A percentile compares a stretch with the other conserved stretches of the same genome.
Conservation (phyloP, 2,797 vertebrate genomes). For the Pogoniulus pusillus region DNA sequence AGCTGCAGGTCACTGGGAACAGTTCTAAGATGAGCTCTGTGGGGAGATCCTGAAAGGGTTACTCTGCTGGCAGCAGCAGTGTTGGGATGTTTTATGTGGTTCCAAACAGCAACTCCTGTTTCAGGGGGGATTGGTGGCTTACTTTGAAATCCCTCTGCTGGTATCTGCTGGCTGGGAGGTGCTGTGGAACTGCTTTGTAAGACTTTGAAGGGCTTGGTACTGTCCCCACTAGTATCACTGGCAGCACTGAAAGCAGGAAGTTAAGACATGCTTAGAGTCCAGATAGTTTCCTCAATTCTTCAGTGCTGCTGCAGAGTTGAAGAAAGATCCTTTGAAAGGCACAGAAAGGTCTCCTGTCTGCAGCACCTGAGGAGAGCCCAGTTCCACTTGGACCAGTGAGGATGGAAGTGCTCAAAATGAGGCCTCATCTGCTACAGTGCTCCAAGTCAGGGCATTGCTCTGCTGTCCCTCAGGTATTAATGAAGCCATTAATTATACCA, state of each 20-base stretch:
- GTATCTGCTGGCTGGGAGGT: not conserved
- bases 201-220: not conserved
- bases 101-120: not conserved
- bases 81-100: not conserved
- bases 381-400: not conserved
- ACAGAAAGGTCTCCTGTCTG: rapidly evolving
- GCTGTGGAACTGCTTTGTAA: not conserved
- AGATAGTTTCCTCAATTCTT: not conserved
- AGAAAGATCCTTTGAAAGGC: not conserved
- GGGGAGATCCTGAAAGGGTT: not conserved
- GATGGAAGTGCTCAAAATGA: not conserved
- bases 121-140: not conserved
- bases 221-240: rapidly evolving
- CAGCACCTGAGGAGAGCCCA: not conserved
- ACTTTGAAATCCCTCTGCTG: not conserved
- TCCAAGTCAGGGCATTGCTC: not conserved
- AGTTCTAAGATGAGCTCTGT: not conserved
- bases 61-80: not conserved
- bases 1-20: not conserved
- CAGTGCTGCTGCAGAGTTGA: not conserved
- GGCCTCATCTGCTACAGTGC: not conserved
- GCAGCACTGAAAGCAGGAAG: not conserved
- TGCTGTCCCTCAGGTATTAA: not conserved
- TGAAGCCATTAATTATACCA: not conserved
- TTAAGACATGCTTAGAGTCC: not conserved